Base-by-base conservation (phyloP, 2,888 invertebrate species). In the Zhengitettix transpicula region DNA sequence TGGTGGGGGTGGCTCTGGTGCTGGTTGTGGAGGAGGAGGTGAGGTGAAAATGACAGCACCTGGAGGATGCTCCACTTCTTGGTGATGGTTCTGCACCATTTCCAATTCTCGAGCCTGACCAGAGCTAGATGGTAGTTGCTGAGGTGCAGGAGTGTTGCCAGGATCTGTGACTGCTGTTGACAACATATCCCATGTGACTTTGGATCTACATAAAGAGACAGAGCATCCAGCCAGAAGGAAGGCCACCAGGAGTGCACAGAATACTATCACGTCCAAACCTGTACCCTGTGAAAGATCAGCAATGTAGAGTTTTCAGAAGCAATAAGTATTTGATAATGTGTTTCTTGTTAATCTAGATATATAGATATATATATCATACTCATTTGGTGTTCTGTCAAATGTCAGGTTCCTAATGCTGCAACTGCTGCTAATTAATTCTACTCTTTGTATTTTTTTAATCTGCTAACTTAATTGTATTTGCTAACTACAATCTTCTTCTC, bases 171-270 rank as follows among this genome's bases (percentile, higher is more conserved):
- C 58, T 28, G 63, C 56, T 15, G 78, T 70, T 69, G 74, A 67
- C 77, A 78, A 61, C 63, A 66, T 63, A 58, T 65, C 64, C 57
- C 65, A 62, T 57, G 65, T 64, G 16, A 61, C 58, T 56, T 70
- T 66, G 10, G 69, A 67, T 40, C 69, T 65, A 66, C 82, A 84
- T 63, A 82, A 70, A 14, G 82, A 78, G 58, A 83, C 77, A 66
- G 81, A 80, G 68, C 83, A 83, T 61, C 81, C 81, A 62, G 81
- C 77, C 64, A 81, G 73, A 67, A 83, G 78, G 69, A 82, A 78
- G 67, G 82, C 77, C 56, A 81, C 80, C 56, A 82, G 77, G 53
- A 83, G 78, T 16, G 69, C 70, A 58, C 70, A 71, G 71, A 84
- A 79, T 65, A 83, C 78, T 56, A 82, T 72, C 65, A 81, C 80